Evolutionary conservation across 2,113 vertebrate species (phyloP).

Genomic region (Pycnonotus jocosus): DNA sequence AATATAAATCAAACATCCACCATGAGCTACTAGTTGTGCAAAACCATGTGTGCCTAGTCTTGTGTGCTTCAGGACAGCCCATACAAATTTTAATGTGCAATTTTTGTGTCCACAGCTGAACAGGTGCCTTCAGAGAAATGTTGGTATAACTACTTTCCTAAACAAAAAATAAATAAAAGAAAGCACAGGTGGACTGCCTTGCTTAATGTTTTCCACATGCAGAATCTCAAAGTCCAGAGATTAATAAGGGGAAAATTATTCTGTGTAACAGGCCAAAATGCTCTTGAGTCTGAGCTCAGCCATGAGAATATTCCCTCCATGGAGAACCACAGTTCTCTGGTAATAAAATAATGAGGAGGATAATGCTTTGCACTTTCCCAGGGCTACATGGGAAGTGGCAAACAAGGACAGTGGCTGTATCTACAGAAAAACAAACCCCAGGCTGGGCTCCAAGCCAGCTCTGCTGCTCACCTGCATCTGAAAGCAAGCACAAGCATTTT

Average conservation of each 20-base stretch:
- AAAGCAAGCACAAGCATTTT: not conserved
- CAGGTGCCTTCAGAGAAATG: not conserved
- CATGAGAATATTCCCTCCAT: not conserved
- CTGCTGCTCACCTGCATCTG: conserved; percentile 9
- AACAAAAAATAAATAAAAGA: conserved; percentile 7
- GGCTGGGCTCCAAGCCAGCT: conserved; percentile 23
- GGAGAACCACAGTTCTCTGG: not conserved
- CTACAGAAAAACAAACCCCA: not conserved
- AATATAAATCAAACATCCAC: not conserved
- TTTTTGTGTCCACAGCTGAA: not conserved
- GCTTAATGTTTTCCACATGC: not conserved
- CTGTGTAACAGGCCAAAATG: not conserved
- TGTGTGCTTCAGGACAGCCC: not conserved
- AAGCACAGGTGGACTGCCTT: not conserved
- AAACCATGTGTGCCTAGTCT: not conserved
- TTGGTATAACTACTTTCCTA: not conserved
- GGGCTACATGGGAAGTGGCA: not conserved
- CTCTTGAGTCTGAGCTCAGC: not conserved
- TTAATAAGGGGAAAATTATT: not conserved
- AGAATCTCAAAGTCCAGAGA: not conserved
- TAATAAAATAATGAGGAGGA: not conserved
- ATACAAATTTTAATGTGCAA: not conserved
- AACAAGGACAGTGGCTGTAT: conserved; percentile 17
- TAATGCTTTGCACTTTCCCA: not conserved
- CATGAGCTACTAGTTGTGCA: not conserved